Percentiles rank a stretch among this genome's conserved stretches.
phyloP scores from a whole-genome alignment of 2,113 vertebrate species.

The Vombatus ursinus region DNA sequence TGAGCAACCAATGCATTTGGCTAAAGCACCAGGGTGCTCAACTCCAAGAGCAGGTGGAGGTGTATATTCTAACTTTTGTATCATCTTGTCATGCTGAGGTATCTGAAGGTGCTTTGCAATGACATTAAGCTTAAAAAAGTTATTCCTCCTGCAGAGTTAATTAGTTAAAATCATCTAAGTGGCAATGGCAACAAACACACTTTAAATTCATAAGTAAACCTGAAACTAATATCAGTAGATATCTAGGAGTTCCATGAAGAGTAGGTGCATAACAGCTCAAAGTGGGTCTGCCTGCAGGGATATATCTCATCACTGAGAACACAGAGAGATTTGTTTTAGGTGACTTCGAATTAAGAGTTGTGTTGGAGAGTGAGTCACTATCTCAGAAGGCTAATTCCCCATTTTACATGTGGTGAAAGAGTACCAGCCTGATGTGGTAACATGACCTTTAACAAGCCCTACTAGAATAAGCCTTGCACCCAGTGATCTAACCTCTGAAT shows the following conservation, averaged over 20 bases:
- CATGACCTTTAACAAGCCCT: constrained; percentile 45
- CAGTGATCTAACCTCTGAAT: constrained; percentile 49
- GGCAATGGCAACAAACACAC: constrained; percentile 70
- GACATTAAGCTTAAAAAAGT: constrained; percentile 74
- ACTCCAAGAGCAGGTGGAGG: constrained; percentile 52
- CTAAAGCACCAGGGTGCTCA: constrained; percentile 70
- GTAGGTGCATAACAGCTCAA: constrained; percentile 45
- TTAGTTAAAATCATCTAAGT: constrained; percentile 73
- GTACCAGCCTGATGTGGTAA: constrained; percentile 41
- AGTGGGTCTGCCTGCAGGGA: constrained; percentile 43
- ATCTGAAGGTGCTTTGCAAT: constrained; percentile 67
- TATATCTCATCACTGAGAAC: constrained; percentile 30
- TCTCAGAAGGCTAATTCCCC: background rate
- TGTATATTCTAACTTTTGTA: constrained; percentile 64
- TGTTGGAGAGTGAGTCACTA: constrained; percentile 14
- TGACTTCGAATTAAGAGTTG: constrained; percentile 47
- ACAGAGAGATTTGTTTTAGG: constrained; percentile 24
- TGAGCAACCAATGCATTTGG: constrained; percentile 68
- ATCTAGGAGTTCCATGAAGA: constrained; percentile 56
- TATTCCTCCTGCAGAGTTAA: constrained; percentile 70
- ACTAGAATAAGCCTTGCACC: background rate
- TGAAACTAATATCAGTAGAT: constrained; percentile 44
- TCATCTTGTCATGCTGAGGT: constrained; percentile 72
- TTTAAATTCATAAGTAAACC: constrained; percentile 54
- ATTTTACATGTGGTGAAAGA: constrained; percentile 24